Evolutionary conservation across 2,888 invertebrate genomes (phyloP), one percentile per base, ranked within the genome.

Genomic region (Tineola bisselliella): DNA sequence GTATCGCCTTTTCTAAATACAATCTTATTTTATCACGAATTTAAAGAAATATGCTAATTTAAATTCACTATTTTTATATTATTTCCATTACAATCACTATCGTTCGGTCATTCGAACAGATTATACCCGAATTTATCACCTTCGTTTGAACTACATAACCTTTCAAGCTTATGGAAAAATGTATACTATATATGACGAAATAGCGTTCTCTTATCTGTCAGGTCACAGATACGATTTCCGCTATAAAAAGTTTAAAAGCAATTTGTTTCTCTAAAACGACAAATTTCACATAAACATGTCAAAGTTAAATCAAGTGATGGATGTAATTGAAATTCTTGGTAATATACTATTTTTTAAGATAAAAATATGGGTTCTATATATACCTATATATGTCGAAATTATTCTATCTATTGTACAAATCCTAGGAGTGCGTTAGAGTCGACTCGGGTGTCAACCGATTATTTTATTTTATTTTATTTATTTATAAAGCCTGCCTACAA

Each of bases 31-130:
- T 38, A 38, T 38, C 38, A 38, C 38, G 10, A 38, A 4, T 38
- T 38, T 38, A 38, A 38, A 48, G 17, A 15, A 48, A 48, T 48
- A 48, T 48, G 48, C 48, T 48, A 48, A 48, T 48, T 48, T 48
- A 48, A 48, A 48, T 15, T 48, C 38, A 38, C 38, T 38, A 38
- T 38, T 38, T 10, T 38, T 38, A 38, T n/a, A 38, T 25, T 4
- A 61, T 61, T 61, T 61, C 13, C 59, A 61, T 61, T 19, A 61
- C 58, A 61, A 61, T 57, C 44, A 17, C 17, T 30, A 61, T 58
- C 44, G 38, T 33, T 15, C 6, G 58, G 10, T 17, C 58, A 44
- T 58, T 25, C 12, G 11, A 17, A 30, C 30, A 52, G 61, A 61
- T 61, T 48, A 58, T 44, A 31, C 15, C 17, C 30, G 11, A 58